These are phyloP conservation scores for Mesocentrotus franciscanus DNA, from an alignment of 53 echinoderm and acorn worm genomes.

Conservation along the genomic window DNA sequence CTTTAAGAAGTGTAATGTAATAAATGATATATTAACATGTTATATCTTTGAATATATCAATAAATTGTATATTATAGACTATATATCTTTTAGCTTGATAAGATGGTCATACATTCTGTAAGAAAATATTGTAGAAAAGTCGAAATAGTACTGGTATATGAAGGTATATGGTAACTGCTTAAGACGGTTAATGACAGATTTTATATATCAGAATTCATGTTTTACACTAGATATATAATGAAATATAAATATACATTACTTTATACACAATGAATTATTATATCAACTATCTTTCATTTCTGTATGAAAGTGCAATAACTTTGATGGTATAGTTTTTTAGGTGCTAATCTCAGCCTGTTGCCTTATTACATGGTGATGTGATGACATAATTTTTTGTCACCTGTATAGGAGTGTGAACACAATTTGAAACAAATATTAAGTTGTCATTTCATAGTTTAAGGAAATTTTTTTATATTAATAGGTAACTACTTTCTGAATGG, in stretches of 20 bases:
- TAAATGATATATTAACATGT: neutral
- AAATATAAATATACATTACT: neutral
- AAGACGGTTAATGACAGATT: neutral
- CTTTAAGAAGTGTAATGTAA: neutral
- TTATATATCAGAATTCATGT: neutral
- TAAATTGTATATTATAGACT: neutral
- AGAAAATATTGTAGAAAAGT: neutral
- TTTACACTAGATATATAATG: neutral
- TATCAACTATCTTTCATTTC: slow-evolving; percentile 13
- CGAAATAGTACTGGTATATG: neutral
- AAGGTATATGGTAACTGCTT: neutral
- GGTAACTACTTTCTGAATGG: neutral
- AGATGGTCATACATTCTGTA: neutral
- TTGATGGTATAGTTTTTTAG: neutral
- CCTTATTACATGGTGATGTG: neutral
- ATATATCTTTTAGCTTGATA: neutral
- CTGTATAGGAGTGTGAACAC: neutral
- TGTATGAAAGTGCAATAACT: slow-evolving; percentile 30
- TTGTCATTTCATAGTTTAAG: neutral
- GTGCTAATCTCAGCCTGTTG: neutral
- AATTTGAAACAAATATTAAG: neutral
- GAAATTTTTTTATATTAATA: neutral
- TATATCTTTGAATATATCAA: neutral
- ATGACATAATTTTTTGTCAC: neutral
- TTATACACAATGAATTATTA: slow-evolving; percentile 18